Evolutionary conservation across 2,797 vertebrate genomes (phyloP), one percentile per base, ranked within the genome.

Genomic region (Melanotaenia pygmaea): DNA sequence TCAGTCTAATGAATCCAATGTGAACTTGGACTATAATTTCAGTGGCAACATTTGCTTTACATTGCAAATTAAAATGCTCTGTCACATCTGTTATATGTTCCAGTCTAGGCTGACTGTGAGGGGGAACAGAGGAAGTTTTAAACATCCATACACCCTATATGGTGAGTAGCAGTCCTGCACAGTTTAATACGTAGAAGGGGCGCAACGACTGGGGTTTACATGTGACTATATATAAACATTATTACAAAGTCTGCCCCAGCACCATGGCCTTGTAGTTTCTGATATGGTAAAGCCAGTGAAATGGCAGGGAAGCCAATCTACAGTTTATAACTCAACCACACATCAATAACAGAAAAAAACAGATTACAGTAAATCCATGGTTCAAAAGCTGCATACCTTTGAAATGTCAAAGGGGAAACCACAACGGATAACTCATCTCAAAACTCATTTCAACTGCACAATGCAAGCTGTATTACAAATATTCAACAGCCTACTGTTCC

Each of bases 381-480:
- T 93, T 93, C 88, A 90, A 88, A 90, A 89, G 86, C 88, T 81
- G 83, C 92, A 92, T 91, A 91, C 90, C 92, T 92, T 89, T 87
- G 87, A 94, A 94, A 94, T 94, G 94, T 94, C 93, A 94, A 92
- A 93, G 87, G 86, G 86, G 86, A 91, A 90, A 88, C 86, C 91
- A 86, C 90, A 85, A 79, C 86, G 90, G 90, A 92, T 90, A 93
- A 94, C 86, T 93, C 89, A 90, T 92, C 91, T 91, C 88, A 86
- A 90, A 94, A 94, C 90, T 93, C 88, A 94, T 94, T 94, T 92
- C 87, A 83, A 89, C 91, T 86, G 86, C 84, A 92, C 88, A 86
- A 84, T 87, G 92, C 87, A 76, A 71, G 84, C 89, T 91, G 85
- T 88, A 90, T 89, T 90, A 89, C 89, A 94, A 91, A 94, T 89